Conservation (phyloP, 2,888 invertebrate genomes). For the Netelia inedita region DNA sequence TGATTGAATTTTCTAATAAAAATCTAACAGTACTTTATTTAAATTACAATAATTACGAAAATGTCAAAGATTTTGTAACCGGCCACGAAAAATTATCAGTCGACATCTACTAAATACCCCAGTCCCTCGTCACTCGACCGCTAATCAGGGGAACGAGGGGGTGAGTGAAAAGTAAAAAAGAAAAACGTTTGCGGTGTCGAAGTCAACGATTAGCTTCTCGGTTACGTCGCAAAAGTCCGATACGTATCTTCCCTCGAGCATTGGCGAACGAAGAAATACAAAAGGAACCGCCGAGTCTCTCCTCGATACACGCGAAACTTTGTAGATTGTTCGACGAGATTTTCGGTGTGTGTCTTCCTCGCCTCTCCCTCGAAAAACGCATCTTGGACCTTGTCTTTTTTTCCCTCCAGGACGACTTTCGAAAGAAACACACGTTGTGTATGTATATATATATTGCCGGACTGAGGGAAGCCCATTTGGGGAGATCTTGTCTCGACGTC, state of each 20-base stretch:
- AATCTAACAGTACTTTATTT: neutral
- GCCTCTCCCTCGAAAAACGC: neutral
- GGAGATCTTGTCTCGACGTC: conserved; percentile 82
- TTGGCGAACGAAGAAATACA: conserved; percentile 29
- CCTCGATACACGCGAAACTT: conserved; percentile 74
- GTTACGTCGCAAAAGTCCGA: conserved; percentile 36
- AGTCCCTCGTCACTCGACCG: conserved; percentile 52
- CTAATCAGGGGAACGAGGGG: conserved; percentile 2
- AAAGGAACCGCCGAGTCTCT: conserved; percentile 67
- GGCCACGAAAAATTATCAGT: conserved; percentile 69
- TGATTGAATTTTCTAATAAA: no score
- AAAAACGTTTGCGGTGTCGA: conserved; percentile 25
- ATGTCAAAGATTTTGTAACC: conserved; percentile 60
- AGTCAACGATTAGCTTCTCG: conserved; percentile 30
- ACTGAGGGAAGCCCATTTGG: conserved; percentile 40
- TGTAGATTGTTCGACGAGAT: conserved; percentile 77
- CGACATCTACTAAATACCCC: conserved; percentile 70
- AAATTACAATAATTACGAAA: conserved; percentile 20
- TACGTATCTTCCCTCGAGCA: neutral
- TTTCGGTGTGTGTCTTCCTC: conserved; percentile 27
- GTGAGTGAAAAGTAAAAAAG: neutral
- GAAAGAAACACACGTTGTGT: neutral
- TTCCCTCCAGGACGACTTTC: conserved; percentile 9
- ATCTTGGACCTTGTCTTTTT: conserved; percentile 6
- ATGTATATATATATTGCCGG: conserved; percentile 11